Evolutionary conservation across 2,888 invertebrate genomes (phyloP).

Genomic region (Scelioninae gen. 2): DNA sequence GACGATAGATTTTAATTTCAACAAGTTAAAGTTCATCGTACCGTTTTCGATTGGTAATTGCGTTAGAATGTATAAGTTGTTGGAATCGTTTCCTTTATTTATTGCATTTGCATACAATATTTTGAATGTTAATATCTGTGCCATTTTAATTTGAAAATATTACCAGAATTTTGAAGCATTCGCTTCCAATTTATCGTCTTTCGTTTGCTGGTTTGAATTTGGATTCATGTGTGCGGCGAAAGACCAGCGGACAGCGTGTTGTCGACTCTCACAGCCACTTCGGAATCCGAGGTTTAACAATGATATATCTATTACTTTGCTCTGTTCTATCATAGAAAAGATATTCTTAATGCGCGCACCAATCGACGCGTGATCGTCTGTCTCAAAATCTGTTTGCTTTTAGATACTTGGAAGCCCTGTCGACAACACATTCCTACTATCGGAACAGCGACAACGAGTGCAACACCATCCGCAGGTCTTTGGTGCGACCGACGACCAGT

Average conservation of each 20-base stretch:
- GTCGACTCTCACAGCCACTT: constrained; percentile 48
- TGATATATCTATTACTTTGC: background rate
- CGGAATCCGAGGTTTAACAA: constrained; percentile 19
- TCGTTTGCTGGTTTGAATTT: too few species aligned
- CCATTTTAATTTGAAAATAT: too few species aligned
- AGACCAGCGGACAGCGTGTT: constrained; percentile 15
- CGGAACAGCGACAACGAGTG: background rate
- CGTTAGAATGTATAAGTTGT: too few species aligned
- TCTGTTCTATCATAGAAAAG: background rate
- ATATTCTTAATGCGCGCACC: background rate
- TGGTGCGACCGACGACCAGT: background rate
- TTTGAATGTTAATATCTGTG: too few species aligned
- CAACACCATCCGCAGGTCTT: background rate
- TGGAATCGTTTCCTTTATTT: too few species aligned
- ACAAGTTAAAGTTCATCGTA: too few species aligned
- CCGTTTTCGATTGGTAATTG: too few species aligned
- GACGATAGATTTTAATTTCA: too few species aligned
- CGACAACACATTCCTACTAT: background rate
- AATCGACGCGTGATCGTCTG: too few species aligned
- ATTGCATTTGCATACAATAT: too few species aligned
- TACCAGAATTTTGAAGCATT: too few species aligned
- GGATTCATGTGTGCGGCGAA: background rate
- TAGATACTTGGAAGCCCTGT: constrained; percentile 45
- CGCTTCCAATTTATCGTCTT: too few species aligned
- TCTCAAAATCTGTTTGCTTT: constrained; percentile 7